Evolutionary conservation across 2,888 invertebrate species (phyloP), one percentile per base, ranked within the genome.

Genomic region (Pyrrhosoma nymphula): DNA sequence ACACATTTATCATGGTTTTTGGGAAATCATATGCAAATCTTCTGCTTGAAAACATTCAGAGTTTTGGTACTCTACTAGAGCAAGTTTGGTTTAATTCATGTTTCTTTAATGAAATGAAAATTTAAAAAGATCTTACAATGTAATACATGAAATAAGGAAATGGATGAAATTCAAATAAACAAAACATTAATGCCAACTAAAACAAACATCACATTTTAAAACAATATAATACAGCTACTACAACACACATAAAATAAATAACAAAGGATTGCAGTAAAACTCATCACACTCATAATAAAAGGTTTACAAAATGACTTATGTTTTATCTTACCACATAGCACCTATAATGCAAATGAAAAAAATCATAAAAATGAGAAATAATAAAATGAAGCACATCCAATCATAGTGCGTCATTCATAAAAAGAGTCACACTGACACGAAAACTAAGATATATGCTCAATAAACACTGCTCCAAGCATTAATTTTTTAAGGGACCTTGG

Each of bases 91-190:
- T 26, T 69, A 60, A 69, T 69, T 47, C 47, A 47, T 47, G 2
- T 69, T 69, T 69, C 69, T 69, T 69, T 69, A 12, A 69, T 69
- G 26, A 23, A 26, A 69, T 2, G 16, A 90, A 26, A 3, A 90
- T 26, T 35, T 89, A 89, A 90, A 56, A 56, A 3, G 10, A 69
- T 1, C 26, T 18, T 26, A n/a, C 10, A 69, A 97, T 96, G 97
- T 96, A 96, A 97, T 97, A 97, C 97, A 96, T 95, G 56, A 95
- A 89, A 56, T 75, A 95, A 30, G 82, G 82, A 47, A 95, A 75
- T 55, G 75, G 39, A 56, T 96, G 96, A 96, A 96, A 4, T 0
- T 69, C n/a, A 90, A 95, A 96, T 96, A 96, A 95, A 95, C 39
- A 88, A 35, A 93, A 88, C 91, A 95, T 56, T 88, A 56, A 89